These are phyloP conservation scores for Mastomys natalensis DNA, from an alignment of 2,113 vertebrate species.

Conservation along the genomic window DNA sequence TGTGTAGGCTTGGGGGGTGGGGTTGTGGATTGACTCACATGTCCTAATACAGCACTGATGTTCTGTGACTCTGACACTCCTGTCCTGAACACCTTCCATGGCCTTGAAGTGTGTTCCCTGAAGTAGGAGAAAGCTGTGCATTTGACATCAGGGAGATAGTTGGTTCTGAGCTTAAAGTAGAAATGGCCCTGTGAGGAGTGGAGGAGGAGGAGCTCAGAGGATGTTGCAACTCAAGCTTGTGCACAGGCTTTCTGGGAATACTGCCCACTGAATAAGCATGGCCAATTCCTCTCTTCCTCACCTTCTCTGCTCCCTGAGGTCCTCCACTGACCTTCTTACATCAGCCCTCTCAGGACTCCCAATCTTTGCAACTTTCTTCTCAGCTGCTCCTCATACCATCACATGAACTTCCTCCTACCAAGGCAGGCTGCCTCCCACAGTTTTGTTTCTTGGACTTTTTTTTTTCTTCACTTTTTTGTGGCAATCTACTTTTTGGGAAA, in stretches of 20 bases:
- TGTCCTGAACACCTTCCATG: not conserved
- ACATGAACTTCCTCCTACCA: not conserved
- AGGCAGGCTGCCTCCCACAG: too few relatives aligned
- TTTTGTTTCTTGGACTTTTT: too few relatives aligned
- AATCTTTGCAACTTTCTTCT: not conserved
- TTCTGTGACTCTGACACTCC: not conserved
- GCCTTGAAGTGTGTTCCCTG: too few relatives aligned
- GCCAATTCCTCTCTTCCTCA: not conserved
- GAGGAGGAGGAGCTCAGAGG: not conserved
- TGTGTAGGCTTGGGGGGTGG: rapidly evolving
- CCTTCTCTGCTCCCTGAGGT: too few relatives aligned
- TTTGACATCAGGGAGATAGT: not conserved
- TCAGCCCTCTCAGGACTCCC: not conserved
- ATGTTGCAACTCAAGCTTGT: not conserved
- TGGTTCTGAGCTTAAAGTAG: not conserved
- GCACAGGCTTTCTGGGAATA: not conserved
- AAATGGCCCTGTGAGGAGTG: not conserved
- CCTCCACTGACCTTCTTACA: rapidly evolving
- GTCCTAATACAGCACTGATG: not conserved
- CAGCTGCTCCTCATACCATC: not conserved
- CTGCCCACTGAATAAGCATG: not conserved
- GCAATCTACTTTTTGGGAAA: not conserved
- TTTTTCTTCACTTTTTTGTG: not conserved
- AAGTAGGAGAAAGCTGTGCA: too few relatives aligned
- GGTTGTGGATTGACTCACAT: not conserved